Percentiles rank a stretch among this genome's conserved stretches.
These are phyloP conservation scores for Phorcus lineatus DNA, from an alignment of 2,888 invertebrate genomes.

Conservation along the genomic window DNA sequence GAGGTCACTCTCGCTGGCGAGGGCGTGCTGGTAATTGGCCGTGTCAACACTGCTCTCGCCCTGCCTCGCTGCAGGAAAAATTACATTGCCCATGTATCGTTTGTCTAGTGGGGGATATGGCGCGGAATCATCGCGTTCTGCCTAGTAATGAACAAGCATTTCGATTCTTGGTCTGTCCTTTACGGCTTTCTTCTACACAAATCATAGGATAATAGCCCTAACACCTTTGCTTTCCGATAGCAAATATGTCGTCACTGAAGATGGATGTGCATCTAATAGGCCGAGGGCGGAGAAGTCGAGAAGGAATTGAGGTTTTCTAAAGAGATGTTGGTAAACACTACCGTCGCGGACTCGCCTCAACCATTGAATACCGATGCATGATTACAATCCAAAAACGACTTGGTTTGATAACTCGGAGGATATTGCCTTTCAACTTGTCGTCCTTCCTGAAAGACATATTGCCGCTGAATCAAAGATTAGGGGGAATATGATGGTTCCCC, in stretches of 20 bases:
- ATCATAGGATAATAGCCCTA: constrained; percentile 40
- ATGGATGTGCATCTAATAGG: constrained; percentile 36
- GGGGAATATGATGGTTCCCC: constrained; percentile 15
- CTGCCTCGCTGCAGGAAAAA: constrained; percentile 13
- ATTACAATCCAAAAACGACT: constrained; percentile 35
- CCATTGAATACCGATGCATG: constrained; percentile 39
- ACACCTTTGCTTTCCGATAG: constrained; percentile 38
- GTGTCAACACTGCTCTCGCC: constrained; percentile 38
- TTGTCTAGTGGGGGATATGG: background rate
- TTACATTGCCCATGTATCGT: constrained; percentile 21
- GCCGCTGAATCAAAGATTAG: constrained; percentile 39
- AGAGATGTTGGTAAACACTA: constrained; percentile 24
- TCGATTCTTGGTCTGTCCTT: constrained; percentile 32
- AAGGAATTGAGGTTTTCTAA: background rate
- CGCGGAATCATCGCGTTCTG: background rate
- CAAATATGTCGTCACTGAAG: constrained; percentile 36
- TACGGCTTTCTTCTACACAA: constrained; percentile 39
- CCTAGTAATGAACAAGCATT: constrained; percentile 24
- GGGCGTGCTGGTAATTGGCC: constrained; percentile 46
- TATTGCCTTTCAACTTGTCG: constrained; percentile 27
- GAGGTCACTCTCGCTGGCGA: constrained; percentile 32
- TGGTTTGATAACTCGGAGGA: constrained; percentile 27
- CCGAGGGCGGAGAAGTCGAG: constrained; percentile 19
- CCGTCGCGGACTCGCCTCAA: background rate
- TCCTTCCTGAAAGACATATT: constrained; percentile 39